Conservation (phyloP, 2,113 vertebrate species). For the Myxocyprinus asiaticus region DNA sequence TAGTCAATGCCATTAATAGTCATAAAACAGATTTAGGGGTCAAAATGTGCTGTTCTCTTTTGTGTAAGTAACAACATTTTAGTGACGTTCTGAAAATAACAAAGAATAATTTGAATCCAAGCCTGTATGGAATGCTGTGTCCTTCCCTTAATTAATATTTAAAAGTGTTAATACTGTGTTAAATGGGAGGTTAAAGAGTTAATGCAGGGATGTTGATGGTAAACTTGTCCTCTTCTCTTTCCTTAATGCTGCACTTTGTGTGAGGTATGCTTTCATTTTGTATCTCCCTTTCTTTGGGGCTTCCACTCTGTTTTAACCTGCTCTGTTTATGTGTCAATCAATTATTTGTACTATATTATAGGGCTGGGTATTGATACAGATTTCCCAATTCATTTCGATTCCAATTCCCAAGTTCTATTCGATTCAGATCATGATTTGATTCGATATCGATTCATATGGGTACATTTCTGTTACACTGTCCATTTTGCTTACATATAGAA, state of each 20-base stretch:
- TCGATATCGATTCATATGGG: too few relatives aligned
- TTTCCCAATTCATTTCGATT: too few relatives aligned
- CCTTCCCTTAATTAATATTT: constrained; percentile 38
- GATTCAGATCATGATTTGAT: too few relatives aligned
- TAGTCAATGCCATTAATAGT: not conserved
- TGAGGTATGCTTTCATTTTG: constrained; percentile 38
- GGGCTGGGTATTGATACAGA: not conserved
- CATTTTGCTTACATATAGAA: too few relatives aligned
- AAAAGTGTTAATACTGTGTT: constrained; percentile 10
- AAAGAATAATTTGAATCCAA: not conserved
- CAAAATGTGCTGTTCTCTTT: not conserved
- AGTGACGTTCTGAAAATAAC: not conserved
- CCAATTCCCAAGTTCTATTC: too few relatives aligned
- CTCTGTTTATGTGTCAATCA: not conserved
- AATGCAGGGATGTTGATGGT: constrained; percentile 16
- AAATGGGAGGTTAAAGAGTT: constrained; percentile 29
- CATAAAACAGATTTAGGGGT: not conserved
- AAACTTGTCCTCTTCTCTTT: constrained; percentile 32
- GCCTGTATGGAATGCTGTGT: not conserved
- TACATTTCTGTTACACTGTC: too few relatives aligned
- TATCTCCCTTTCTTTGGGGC: not conserved
- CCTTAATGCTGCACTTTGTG: constrained; percentile 34
- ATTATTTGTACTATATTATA: not conserved
- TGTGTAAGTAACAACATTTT: not conserved
- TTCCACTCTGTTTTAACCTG: not conserved